These are phyloP conservation scores for Prochilodus magdalenae DNA, from an alignment of 2,113 vertebrate genomes.

Conservation along the genomic window DNA sequence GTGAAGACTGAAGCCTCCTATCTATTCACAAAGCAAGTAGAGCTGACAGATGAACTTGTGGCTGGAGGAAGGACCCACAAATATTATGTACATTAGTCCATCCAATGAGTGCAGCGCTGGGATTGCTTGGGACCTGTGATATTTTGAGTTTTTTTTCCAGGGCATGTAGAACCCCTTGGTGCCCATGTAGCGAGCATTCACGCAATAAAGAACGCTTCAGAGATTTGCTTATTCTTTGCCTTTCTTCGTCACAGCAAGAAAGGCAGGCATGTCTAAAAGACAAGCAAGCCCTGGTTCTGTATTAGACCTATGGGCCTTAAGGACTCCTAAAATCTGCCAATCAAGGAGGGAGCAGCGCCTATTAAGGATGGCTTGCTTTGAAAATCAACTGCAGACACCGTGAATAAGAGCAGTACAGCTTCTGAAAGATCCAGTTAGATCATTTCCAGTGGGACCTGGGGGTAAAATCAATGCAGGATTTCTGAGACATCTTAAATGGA, in stretches of 20 bases:
- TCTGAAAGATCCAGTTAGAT: constrained; percentile 11
- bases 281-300: constrained; percentile 19
- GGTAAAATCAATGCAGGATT: constrained; percentile 21
- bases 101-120: constrained; percentile 66
- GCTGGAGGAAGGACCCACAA: constrained; percentile 60
- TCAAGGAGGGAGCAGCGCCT: constrained; percentile 42
- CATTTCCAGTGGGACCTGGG: neutral
- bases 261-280: too few species aligned
- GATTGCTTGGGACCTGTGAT: constrained; percentile 74
- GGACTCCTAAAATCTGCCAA: constrained; percentile 59
- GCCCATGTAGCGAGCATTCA: constrained; percentile 43
- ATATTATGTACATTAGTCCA: constrained; percentile 64
- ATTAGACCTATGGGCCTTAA: constrained; percentile 57
- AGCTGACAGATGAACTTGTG: constrained; percentile 62
- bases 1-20: constrained; percentile 70
- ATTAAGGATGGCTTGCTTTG: constrained; percentile 47
- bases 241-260: constrained; percentile 58
- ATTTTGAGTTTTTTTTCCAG: constrained; percentile 59
- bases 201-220: constrained; percentile 22
- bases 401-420: constrained; percentile 42
- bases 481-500: neutral
- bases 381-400: constrained; percentile 40
- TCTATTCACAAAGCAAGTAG: constrained; percentile 70
- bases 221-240: neutral
- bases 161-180: constrained; percentile 33